Evolutionary conservation across 2,888 invertebrate genomes (phyloP).

Genomic region (Alviniconcha strummeri): DNA sequence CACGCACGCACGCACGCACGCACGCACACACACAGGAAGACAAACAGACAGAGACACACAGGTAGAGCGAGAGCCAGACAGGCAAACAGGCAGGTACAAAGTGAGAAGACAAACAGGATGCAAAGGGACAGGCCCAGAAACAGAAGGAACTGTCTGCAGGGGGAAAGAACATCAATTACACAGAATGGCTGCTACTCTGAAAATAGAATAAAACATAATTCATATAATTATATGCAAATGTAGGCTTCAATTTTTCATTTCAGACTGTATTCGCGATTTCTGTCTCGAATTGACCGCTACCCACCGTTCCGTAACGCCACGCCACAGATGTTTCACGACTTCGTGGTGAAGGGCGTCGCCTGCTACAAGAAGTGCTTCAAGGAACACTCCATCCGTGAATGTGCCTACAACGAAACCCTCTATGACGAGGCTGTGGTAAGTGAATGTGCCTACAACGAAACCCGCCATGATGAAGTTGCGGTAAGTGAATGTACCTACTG

Average conservation of each 20-base stretch:
- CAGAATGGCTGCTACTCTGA: neutral
- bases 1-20: neutral
- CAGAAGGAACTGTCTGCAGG: neutral
- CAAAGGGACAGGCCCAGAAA: neutral
- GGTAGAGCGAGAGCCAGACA: too few species aligned
- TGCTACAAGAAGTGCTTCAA: conserved; percentile 28
- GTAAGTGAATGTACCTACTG: neutral
- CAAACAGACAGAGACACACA: neutral
- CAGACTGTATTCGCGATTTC: conserved; percentile 14
- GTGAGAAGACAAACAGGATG: too few species aligned
- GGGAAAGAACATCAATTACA: too few species aligned
- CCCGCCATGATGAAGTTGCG: conserved; percentile 5
- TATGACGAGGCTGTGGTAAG: neutral
- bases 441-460: conserved; percentile 16
- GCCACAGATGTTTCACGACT: conserved; percentile 31
- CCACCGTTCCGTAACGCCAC: conserved; percentile 26
- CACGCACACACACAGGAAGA: neutral
- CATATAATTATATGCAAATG: neutral
- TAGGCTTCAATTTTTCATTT: neutral
- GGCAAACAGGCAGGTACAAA: too few species aligned
- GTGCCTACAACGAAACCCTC: too few species aligned
- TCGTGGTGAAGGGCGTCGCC: conserved; percentile 9
- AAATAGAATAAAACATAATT: neutral
- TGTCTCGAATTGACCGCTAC: conserved; percentile 22
- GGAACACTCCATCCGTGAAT: conserved; percentile 12